Evolutionary conservation across 2,113 vertebrate species (phyloP).

Genomic region (Atlantisia rogersi): DNA sequence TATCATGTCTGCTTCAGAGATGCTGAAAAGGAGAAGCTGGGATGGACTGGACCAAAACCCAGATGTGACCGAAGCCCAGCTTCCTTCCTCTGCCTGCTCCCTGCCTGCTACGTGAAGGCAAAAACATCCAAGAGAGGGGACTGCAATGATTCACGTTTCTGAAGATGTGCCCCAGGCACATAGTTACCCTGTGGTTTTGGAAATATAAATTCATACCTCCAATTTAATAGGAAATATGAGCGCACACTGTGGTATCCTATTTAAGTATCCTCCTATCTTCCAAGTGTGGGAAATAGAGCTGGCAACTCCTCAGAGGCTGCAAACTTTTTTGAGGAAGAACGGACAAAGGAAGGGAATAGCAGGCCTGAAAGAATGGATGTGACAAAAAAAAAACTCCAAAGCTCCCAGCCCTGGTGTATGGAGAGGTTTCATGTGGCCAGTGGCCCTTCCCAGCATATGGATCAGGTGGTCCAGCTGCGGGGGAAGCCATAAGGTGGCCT

Average conservation of each 20-base stretch:
- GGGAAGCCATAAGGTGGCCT: not conserved
- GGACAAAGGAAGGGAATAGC: not conserved
- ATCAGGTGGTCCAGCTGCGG: not conserved
- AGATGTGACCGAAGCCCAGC: not conserved
- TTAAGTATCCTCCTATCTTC: not conserved
- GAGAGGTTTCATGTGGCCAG: not conserved
- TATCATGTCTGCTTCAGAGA: not conserved
- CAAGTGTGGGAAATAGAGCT: not conserved
- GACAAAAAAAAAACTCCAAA: not conserved
- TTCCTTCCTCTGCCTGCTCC: not conserved
- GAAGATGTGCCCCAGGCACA: not conserved
- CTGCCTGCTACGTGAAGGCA: not conserved
- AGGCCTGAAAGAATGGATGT: not conserved
- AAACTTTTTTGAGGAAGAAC: not conserved
- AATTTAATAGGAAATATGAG: slow-evolving; percentile 2
- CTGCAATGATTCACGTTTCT: not conserved
- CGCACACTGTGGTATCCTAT: not conserved
- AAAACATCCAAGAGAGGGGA: not conserved
- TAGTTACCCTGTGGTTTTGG: slow-evolving; percentile 9
- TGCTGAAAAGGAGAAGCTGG: not conserved
- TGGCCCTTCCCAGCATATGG: not conserved
- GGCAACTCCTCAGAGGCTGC: not conserved
- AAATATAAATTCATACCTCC: not conserved
- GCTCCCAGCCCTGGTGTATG: rapidly evolving
- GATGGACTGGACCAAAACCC: not conserved